Evolutionary conservation across 2,888 invertebrate species (phyloP).

Genomic region (Campoplex capitator): DNA sequence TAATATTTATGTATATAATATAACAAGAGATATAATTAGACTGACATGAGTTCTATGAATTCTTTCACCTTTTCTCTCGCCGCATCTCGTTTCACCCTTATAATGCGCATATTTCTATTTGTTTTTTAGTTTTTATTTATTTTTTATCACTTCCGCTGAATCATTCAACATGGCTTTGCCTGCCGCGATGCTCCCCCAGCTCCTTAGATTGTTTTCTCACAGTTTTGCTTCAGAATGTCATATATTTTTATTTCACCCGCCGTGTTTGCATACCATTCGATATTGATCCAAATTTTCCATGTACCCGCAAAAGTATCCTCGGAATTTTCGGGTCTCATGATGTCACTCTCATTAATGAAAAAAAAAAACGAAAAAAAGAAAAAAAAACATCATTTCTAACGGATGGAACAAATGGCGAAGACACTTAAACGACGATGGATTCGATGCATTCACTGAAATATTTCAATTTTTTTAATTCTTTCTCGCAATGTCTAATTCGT

Average conservation of each 20-base stretch:
- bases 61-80: conserved; percentile 74
- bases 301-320: conserved; percentile 35
- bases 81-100: conserved; percentile 40
- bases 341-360: conserved; percentile 41
- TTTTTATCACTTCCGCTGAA: conserved; percentile 37
- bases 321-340: conserved; percentile 19
- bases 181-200: conserved; percentile 32
- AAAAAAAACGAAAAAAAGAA: neutral
- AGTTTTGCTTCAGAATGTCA: conserved; percentile 45
- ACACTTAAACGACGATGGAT: conserved; percentile 39
- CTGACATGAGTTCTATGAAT: conserved; percentile 83
- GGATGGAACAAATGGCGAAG: conserved; percentile 53
- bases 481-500: conserved; percentile 23
- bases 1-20: conserved; percentile 82
- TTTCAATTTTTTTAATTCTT: conserved; percentile 7
- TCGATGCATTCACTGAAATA: conserved; percentile 35
- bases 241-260: conserved; percentile 22
- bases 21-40: conserved; percentile 84
- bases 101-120: conserved; percentile 30
- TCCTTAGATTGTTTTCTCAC: conserved; percentile 30
- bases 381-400: conserved; percentile 48
- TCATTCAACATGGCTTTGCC: conserved; percentile 21
- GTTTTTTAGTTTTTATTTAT: conserved; percentile 32
- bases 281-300: conserved; percentile 34
- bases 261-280: conserved; percentile 21